phyloP scores from a whole-genome alignment of 2,888 invertebrate species.

The Tryphoninae sp. region DNA sequence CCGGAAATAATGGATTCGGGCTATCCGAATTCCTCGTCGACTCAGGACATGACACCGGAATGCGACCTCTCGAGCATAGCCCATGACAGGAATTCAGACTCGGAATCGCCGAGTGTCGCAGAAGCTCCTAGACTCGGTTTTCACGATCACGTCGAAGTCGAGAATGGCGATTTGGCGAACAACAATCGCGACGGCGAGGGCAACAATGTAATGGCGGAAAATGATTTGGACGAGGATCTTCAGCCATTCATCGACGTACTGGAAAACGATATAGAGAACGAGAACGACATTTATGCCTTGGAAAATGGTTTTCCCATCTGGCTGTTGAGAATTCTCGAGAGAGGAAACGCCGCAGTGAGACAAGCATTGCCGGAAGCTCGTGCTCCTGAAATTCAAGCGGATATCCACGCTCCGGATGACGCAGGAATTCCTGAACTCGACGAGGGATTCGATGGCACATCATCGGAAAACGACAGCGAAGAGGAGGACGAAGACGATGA shows the following conservation, averaged over 20 bases:
- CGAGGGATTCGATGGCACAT: slow-evolving; percentile 69
- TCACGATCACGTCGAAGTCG: slow-evolving; percentile 74
- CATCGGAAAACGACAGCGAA: slow-evolving; percentile 66
- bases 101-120: slow-evolving; percentile 69
- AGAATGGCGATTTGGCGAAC: slow-evolving; percentile 83
- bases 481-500: slow-evolving; percentile 61
- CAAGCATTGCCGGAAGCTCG: slow-evolving; percentile 47
- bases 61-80: slow-evolving; percentile 75
- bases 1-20: slow-evolving; percentile 78
- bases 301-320: slow-evolving; percentile 76
- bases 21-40: slow-evolving; percentile 76
- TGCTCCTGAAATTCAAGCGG: slow-evolving; percentile 62
- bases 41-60: slow-evolving; percentile 75
- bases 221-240: slow-evolving; percentile 72
- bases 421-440: slow-evolving; percentile 53
- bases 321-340: slow-evolving; percentile 74
- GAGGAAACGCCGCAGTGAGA: slow-evolving; percentile 67
- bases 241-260: slow-evolving; percentile 74
- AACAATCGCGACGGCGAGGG: slow-evolving; percentile 83
- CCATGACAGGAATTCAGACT: slow-evolving; percentile 68
- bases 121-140: slow-evolving; percentile 70
- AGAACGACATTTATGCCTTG: slow-evolving; percentile 76
- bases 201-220: slow-evolving; percentile 80
- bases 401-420: slow-evolving; percentile 51
- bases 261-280: slow-evolving; percentile 76